Evolutionary conservation across 1,140 invertebrate genomes (phyloP).

Genomic region (Drosophila gunungcola): DNA sequence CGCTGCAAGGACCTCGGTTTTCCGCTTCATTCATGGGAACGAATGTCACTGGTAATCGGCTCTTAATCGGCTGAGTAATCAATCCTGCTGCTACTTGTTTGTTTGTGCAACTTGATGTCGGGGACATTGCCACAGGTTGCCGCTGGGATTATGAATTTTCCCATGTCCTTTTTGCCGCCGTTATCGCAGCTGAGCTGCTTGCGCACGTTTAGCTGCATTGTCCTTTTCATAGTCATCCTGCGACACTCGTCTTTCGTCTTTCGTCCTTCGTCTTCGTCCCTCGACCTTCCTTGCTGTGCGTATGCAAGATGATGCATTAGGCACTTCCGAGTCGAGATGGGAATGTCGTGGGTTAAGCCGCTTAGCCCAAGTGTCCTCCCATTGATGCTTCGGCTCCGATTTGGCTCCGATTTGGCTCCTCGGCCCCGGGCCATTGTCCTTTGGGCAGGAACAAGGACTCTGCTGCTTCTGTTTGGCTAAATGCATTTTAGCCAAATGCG

Average conservation of each 20-base stretch:
- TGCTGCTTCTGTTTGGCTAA: constrained; percentile 52
- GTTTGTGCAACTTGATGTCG: constrained; percentile 39
- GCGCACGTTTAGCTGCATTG: constrained; percentile 81
- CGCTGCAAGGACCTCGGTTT: constrained; percentile 9
- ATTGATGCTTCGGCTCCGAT: constrained; percentile 41
- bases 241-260: neutral
- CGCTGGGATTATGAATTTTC: constrained; percentile 48
- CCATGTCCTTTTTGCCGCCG: constrained; percentile 80
- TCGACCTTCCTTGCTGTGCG: constrained; percentile 1
- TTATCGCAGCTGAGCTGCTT: constrained; percentile 73
- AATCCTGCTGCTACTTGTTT: constrained; percentile 68
- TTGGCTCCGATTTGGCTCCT: constrained; percentile 4
- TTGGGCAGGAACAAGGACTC: constrained; percentile 21
- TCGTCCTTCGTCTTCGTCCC: constrained; percentile 2
- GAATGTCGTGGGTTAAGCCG: constrained; percentile 59
- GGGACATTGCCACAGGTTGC: constrained; percentile 74
- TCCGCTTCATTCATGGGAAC: constrained; percentile 71
- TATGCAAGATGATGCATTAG: constrained; percentile 82
- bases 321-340: constrained; percentile 68
- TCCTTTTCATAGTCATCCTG: constrained; percentile 49
- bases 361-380: constrained; percentile 71
- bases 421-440: constrained; percentile 36
- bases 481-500: constrained; percentile 77
- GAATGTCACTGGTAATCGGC: constrained; percentile 65
- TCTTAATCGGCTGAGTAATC: constrained; percentile 76